Conservation (phyloP, 2,797 vertebrate genomes). For the Rhabdomys pumilio region DNA sequence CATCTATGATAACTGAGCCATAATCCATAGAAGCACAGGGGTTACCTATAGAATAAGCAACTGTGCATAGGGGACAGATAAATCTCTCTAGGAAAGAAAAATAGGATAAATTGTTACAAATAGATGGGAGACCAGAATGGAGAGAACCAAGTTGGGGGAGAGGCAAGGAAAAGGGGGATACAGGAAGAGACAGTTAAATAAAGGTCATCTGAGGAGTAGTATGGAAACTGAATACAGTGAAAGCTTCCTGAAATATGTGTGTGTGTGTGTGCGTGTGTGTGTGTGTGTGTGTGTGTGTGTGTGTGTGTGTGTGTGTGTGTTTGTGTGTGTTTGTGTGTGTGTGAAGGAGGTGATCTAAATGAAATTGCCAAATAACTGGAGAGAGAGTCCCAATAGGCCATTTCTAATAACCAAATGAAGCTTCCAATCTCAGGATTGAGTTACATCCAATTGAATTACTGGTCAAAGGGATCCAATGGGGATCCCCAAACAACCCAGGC, state of each 20-base stretch:
- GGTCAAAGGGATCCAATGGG: neutral
- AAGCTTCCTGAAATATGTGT: neutral
- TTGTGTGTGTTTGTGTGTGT: too few species aligned
- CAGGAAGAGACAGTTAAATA: neutral
- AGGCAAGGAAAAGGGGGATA: neutral
- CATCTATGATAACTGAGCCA: neutral
- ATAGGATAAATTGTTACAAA: neutral
- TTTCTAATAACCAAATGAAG: neutral
- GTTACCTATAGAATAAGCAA: neutral
- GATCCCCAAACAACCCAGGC: neutral
- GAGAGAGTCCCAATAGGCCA: neutral
- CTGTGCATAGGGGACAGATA: neutral
- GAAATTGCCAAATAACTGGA: neutral
- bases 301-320: too few species aligned
- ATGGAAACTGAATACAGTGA: neutral
- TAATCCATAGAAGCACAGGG: neutral
- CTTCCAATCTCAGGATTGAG: neutral
- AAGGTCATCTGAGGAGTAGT: neutral
- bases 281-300: too few species aligned
- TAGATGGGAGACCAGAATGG: too few species aligned
- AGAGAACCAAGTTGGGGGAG: neutral
- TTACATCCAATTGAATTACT: neutral
- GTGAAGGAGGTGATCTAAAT: neutral
- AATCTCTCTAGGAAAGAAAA: neutral
- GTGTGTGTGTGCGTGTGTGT: too few species aligned